Evolutionary conservation across 1,140 invertebrate genomes (phyloP).

Genomic region (Dendrolimus punctatus): DNA sequence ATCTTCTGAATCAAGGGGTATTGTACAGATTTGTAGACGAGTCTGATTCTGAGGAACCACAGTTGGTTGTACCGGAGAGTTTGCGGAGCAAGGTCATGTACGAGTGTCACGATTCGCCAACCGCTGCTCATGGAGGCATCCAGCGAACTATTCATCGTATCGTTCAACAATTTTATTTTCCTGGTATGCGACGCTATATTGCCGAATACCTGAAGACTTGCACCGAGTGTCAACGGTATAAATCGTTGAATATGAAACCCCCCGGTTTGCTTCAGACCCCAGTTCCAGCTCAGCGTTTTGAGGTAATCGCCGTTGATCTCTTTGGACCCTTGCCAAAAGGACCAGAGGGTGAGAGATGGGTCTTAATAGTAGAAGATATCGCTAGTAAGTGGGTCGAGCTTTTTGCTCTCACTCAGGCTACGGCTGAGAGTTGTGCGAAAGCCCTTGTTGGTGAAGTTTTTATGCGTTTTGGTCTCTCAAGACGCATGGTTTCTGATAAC

Average conservation of each 20-base stretch:
- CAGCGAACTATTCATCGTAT: constrained; percentile 24
- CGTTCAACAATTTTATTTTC: constrained; percentile 23
- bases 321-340: constrained; percentile 14
- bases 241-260: constrained; percentile 29
- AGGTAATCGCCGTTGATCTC: constrained; percentile 28
- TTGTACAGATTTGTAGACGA: constrained; percentile 17
- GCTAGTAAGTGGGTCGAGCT: constrained; percentile 20
- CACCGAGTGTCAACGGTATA: constrained; percentile 26
- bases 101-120: constrained; percentile 20
- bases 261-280: constrained; percentile 25
- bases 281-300: constrained; percentile 16
- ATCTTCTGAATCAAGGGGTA: constrained; percentile 22
- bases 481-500: constrained; percentile 32
- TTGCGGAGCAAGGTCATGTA: constrained; percentile 12
- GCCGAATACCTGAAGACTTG: constrained; percentile 22
- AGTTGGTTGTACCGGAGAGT: constrained; percentile 6
- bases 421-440: constrained; percentile 25
- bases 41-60: neutral
- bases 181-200: constrained; percentile 25
- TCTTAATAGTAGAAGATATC: constrained; percentile 12
- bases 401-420: constrained; percentile 23
- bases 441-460: constrained; percentile 14
- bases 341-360: constrained; percentile 7
- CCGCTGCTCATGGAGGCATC: constrained; percentile 25
- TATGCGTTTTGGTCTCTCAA: constrained; percentile 20